These are phyloP conservation scores for Trachymyrmex cornetzi DNA, from an alignment of 1,140 invertebrate species.

Conservation along the genomic window DNA sequence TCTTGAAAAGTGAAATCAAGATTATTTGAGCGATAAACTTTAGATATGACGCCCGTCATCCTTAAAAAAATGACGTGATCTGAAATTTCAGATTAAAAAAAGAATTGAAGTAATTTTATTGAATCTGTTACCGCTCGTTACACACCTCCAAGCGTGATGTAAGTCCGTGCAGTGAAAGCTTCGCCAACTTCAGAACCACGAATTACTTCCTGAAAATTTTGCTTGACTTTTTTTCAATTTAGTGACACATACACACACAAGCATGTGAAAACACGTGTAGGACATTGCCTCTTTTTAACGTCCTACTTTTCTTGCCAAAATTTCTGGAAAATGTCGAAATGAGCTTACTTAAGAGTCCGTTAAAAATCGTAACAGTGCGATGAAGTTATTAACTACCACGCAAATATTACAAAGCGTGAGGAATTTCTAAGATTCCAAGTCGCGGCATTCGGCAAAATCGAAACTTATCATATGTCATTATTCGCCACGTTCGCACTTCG, in stretches of 20 bases:
- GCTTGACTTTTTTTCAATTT: conserved; percentile 34
- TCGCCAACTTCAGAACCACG: neutral
- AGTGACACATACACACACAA: neutral
- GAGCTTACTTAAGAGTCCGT: neutral
- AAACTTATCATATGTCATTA: conserved; percentile 51
- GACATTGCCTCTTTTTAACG: conserved; percentile 10
- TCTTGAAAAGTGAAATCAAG: neutral
- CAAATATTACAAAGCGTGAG: conserved; percentile 7
- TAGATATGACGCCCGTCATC: neutral
- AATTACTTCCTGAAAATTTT: conserved; percentile 74
- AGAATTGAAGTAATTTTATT: conserved; percentile 35
- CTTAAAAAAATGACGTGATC: conserved; percentile 5
- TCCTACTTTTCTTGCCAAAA: conserved; percentile 44
- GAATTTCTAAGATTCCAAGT: conserved; percentile 34
- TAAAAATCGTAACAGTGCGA: conserved; percentile 37
- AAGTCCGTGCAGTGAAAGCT: conserved; percentile 69
- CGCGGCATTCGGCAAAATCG: conserved; percentile 57
- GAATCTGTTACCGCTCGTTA: conserved; percentile 58
- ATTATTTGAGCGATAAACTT: conserved; percentile 14
- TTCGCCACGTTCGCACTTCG: conserved; percentile 48
- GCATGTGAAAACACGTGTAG: neutral
- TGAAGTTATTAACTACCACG: neutral
- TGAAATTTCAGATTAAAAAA: neutral
- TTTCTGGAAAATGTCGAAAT: neutral
- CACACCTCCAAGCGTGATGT: conserved; percentile 60